Percentiles rank a stretch among this genome's conserved stretches.
Evolutionary conservation across 2,797 vertebrate genomes (phyloP).

Genomic region (Poeciliopsis turneri): DNA sequence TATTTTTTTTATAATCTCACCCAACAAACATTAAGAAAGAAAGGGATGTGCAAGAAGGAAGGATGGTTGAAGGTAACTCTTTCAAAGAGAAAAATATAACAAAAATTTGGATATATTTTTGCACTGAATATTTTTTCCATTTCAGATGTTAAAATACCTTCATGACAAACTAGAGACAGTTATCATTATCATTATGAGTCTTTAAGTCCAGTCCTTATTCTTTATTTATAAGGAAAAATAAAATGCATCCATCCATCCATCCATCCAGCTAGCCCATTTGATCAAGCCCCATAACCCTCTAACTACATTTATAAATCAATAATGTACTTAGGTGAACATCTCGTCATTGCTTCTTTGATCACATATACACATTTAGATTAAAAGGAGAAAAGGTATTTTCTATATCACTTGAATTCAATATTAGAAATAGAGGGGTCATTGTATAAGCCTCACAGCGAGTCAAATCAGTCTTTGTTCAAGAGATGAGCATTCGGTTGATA

Average conservation of each 20-base stretch:
- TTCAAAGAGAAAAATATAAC: slow-evolving; percentile 3
- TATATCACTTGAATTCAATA: background rate
- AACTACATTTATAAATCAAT: background rate
- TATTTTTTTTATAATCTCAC: slow-evolving; percentile 40
- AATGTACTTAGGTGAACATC: background rate
- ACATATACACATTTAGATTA: background rate
- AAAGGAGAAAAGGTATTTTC: background rate
- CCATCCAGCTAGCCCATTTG: background rate
- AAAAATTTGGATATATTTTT: slow-evolving; percentile 29
- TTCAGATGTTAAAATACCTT: slow-evolving; percentile 28
- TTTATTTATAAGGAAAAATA: background rate
- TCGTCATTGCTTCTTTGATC: background rate
- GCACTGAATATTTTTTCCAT: slow-evolving; percentile 20
- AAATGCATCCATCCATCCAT: background rate
- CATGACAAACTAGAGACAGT: slow-evolving; percentile 11
- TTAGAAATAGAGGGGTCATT: background rate
- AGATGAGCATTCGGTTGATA: background rate
- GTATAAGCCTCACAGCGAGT: background rate
- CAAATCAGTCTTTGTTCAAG: background rate
- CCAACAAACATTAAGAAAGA: slow-evolving; percentile 45
- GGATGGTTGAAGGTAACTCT: slow-evolving; percentile 5
- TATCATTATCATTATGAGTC: background rate
- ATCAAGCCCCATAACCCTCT: background rate
- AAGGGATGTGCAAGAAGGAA: slow-evolving; percentile 27
- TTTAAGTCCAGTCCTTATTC: background rate